Conservation (phyloP, 1,140 invertebrate species). For the Argopecten irradians region DNA sequence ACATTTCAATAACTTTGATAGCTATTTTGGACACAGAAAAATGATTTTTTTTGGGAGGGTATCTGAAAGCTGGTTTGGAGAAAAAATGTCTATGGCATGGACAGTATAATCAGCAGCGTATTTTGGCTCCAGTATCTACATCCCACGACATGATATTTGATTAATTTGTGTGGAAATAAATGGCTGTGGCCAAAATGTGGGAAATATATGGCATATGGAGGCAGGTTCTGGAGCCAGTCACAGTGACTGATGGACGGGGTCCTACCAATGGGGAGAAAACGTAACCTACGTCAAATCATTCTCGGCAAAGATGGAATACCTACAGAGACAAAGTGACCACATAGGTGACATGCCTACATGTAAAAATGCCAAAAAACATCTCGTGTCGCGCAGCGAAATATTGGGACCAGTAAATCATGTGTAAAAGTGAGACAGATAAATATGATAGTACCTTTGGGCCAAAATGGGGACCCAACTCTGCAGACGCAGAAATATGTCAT, state of each 20-base stretch:
- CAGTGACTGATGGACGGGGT: constrained; percentile 5
- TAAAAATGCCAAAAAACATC: constrained; percentile 18
- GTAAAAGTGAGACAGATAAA: background rate
- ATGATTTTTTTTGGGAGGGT: background rate
- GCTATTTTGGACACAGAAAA: background rate
- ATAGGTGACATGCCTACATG: constrained; percentile 7
- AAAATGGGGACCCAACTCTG: background rate
- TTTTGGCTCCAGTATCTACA: constrained; percentile 10
- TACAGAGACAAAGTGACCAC: constrained; percentile 7
- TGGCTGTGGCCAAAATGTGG: constrained; percentile 12
- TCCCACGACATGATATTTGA: background rate
- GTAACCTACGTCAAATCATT: constrained; percentile 22
- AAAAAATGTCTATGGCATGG: background rate
- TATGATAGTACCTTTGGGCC: constrained; percentile 8
- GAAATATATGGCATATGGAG: constrained; percentile 9
- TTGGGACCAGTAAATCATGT: constrained; percentile 21
- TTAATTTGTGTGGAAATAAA: background rate
- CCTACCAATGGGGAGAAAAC: constrained; percentile 8
- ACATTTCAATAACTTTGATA: background rate
- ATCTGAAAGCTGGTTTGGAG: background rate
- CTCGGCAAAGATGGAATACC: constrained; percentile 14
- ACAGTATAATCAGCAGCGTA: background rate
- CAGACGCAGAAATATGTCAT: background rate
- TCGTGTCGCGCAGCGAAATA: background rate
- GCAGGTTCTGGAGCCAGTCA: constrained; percentile 19